Evolutionary conservation across 2,888 invertebrate species (phyloP), one percentile per base, ranked within the genome.

Genomic region (Phorcus lineatus): DNA sequence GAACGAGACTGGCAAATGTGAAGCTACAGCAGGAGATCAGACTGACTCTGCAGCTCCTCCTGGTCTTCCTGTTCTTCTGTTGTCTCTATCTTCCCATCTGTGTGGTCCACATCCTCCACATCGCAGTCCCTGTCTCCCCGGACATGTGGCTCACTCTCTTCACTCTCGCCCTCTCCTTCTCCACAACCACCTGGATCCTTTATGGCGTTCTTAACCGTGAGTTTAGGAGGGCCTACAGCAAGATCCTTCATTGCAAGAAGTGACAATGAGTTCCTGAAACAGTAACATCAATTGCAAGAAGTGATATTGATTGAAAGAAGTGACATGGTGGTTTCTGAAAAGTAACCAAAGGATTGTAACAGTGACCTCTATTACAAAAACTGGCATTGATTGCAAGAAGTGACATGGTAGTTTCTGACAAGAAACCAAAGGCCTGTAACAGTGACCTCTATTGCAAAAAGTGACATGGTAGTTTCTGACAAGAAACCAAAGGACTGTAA

Each of bases 11-110:
- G n/a, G 70, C 70, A 3, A 36, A 11, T 16, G 47, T 19, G 19
- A 74, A 74, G 76, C 54, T 54, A 11, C 31, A 77, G 22, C 76
- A 75, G 47, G 80, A 82, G 40, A 16, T 80, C 31, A 52, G 74
- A 16, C 77, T 82, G 19, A 78, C 78, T 0, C n/a, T 80, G 31
- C 80, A 82, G 7, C 78, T 82, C 24, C 77, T 80, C 22, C 67
- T 80, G 55, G 80, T 62, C 16, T 82, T 82, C 67, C 7, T 74
- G 19, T 22, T 79, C 66, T 82, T 82, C 78, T 77, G 82, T 31
- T 31, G 77, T 19, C 22, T 80, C 40, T 82, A 78, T 47, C 78
- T 82, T 22, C 82, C 82, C 13, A 17, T 80, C 11, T 80, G 80
- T 57, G 22, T 82, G 22, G 77, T 74, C 31, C 80, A 80, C 40